Base-by-base conservation (phyloP, 2,113 vertebrate genomes). In the Corydoras maculifer region DNA sequence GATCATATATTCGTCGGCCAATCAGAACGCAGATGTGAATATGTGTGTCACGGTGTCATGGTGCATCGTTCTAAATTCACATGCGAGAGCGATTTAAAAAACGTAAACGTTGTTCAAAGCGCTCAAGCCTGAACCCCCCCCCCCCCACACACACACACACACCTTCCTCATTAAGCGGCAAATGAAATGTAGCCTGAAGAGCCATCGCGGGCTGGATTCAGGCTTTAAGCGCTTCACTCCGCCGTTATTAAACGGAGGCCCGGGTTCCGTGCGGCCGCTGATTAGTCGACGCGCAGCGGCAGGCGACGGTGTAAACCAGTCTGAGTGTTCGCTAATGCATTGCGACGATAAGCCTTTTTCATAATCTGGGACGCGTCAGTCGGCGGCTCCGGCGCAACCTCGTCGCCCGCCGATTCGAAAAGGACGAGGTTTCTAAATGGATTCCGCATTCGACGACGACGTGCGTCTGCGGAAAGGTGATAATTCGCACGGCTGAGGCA, bases 361-460 rank as follows among this genome's bases (percentile, higher is more conserved):
- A 66, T 69, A 65, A 65, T 67, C 55, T 57, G 60, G n/a, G 14
- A 61, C 12, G 58, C 66, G 68, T 58, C 48, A 62, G 62, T 54
- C 64, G 70, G 72, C 77, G 71, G 75, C 59, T 65, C 75, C 69
- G 77, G 72, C 65, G 70, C 53, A 63, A 58, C 30, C 74, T 43
- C 65, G 78, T 76, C 69, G 76, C 74, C 58, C 62, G 62, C 62
- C 68, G 72, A 70, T 80, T 66, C 68, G 68, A 60, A 76, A 61
- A 82, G 60, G 66, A 61, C 55, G 70, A 0, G 35, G 1, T 71
- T 51, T 74, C 68, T 67, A 66, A 74, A 75, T 71, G 63, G 66
- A 78, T 71, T 75, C 61, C 71, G 68, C 63, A 68, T 59, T 71
- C 12, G 58, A 55, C 3, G 61, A 55, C 49, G 68, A 65, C 29